phyloP scores from a whole-genome alignment of 2,113 vertebrate genomes.

The Symphodus melops region DNA sequence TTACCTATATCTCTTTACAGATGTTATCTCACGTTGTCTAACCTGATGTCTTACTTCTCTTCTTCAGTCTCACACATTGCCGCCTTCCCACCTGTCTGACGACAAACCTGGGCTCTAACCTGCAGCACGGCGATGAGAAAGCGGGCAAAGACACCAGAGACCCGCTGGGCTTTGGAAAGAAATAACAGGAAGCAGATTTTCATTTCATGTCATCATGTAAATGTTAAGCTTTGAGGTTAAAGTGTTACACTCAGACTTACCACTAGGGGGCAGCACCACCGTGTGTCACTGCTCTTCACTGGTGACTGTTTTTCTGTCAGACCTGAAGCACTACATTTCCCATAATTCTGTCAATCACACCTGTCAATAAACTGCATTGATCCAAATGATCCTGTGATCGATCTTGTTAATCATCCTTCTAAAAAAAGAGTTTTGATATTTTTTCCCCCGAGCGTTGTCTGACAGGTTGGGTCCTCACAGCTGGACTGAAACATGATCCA shows the following conservation, averaged over 20 bases:
- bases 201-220: no score
- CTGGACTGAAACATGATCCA: no score
- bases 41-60: background rate
- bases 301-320: background rate
- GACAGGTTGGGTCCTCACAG: no score
- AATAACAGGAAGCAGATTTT: slow-evolving; percentile 16
- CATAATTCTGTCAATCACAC: background rate
- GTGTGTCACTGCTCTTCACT: background rate
- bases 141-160: slow-evolving; percentile 23
- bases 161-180: slow-evolving; percentile 57
- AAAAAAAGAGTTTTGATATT: no score
- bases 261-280: background rate
- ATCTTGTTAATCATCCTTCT: background rate
- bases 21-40: background rate
- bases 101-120: background rate
- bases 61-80: accelerated
- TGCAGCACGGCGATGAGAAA: slow-evolving; percentile 60
- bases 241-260: background rate
- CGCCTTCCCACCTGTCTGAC: slow-evolving; percentile 40
- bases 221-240: background rate
- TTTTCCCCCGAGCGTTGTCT: no score
- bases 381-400: background rate
- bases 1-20: no score
- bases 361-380: background rate
- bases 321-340: background rate